Evolutionary conservation across 35 echinoderm and acorn worm genomes (phyloP).

Genomic region (Diadema setosum): DNA sequence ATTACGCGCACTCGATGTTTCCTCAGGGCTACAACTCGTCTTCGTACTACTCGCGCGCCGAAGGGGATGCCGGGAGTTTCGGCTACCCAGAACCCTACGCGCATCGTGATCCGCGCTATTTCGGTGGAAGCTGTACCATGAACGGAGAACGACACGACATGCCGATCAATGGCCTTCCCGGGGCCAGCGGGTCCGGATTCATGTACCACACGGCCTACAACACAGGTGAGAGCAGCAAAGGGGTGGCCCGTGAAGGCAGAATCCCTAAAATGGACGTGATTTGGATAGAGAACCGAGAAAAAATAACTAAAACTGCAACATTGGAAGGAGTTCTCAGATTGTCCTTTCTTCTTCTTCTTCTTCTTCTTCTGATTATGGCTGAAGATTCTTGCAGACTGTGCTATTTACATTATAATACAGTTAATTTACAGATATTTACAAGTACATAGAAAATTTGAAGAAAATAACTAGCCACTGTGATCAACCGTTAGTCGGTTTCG

Average conservation of each 20-base stretch:
- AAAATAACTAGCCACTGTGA: background rate
- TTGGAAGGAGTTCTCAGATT: background rate
- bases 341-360: background rate
- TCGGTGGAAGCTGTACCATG: slow-evolving; percentile 78
- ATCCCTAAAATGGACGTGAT: too few species aligned
- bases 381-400: too few species aligned
- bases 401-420: too few species aligned
- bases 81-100: background rate
- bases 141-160: slow-evolving; percentile 28
- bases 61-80: background rate
- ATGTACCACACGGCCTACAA: slow-evolving; percentile 20
- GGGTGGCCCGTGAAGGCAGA: too few species aligned
- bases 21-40: slow-evolving; percentile 45
- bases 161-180: slow-evolving; percentile 28
- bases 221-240: background rate
- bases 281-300: background rate
- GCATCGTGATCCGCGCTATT: slow-evolving; percentile 66
- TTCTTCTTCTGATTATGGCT: too few species aligned
- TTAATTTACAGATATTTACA: too few species aligned
- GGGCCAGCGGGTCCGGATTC: background rate
- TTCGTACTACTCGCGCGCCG: slow-evolving; percentile 21
- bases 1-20: slow-evolving; percentile 64
- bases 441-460: too few species aligned
- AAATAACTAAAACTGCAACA: background rate
- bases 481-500: too few species aligned